Evolutionary conservation across 2,888 invertebrate genomes (phyloP).

Genomic region (Pachymerium ferrugineum): DNA sequence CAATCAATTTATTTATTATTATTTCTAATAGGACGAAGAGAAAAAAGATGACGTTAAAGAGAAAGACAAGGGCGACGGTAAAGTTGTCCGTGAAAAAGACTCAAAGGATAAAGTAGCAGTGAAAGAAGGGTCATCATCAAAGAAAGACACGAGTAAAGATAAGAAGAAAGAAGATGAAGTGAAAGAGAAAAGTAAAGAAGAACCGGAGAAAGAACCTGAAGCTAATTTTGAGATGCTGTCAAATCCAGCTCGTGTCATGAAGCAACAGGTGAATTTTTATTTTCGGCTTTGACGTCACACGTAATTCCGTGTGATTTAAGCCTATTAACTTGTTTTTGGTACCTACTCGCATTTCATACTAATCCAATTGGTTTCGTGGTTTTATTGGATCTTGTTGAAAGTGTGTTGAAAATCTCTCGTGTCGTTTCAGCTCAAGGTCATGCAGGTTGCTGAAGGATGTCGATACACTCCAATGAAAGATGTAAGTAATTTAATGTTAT

Average conservation of each 20-base stretch:
- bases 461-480: constrained; percentile 86
- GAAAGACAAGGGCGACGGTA: too few species aligned
- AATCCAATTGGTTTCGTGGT: background rate
- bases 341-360: background rate
- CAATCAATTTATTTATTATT: constrained; percentile 25
- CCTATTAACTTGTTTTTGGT: background rate
- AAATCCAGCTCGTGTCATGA: constrained; percentile 91
- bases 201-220: constrained; percentile 63
- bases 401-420: constrained; percentile 33
- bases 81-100: too few species aligned
- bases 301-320: background rate
- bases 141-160: constrained; percentile 49
- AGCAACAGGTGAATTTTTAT: constrained; percentile 62
- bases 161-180: constrained; percentile 44
- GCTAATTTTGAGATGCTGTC: constrained; percentile 82
- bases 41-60: constrained; percentile 48
- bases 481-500: constrained; percentile 42
- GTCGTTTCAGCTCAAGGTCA: constrained; percentile 52
- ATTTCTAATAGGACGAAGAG: constrained; percentile 39
- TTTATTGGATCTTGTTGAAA: background rate
- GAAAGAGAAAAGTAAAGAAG: constrained; percentile 52
- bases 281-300: background rate
- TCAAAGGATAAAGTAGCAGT: constrained; percentile 49
- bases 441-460: constrained; percentile 72
- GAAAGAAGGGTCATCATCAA: constrained; percentile 43